Evolutionary conservation across 2,113 vertebrate species (phyloP), one percentile per base, ranked within the genome.

Genomic region (Dunckerocampus dactyliophorus): DNA sequence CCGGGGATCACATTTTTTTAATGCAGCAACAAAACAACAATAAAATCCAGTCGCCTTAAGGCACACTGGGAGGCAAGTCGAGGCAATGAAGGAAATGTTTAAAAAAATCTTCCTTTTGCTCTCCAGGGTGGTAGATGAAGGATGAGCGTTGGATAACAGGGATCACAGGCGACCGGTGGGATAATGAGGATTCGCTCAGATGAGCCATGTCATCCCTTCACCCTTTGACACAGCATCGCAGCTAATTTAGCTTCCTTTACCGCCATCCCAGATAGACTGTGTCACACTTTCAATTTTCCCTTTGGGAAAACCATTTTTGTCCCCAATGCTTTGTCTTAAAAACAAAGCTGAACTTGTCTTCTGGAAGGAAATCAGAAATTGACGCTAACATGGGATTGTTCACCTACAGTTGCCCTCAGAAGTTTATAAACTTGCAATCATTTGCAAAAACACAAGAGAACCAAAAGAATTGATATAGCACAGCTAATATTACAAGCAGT

Each of bases 61-160:
- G 52, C 53, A 59, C 43, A 46, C 70, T 70, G 71, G 49, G 50
- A 71, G 63, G 50, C 65, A 81, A 31, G 24, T 59, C 62, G 56
- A 14, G 75, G 73, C 67, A 82, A 77, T 79, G 79, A 79, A 76
- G 56, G 54, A 81, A 77, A 81, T 79, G 61, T 58, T 37, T 13
- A 43, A 59, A 65, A 71, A 66, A 58, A 57, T 71, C 72, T 69
- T 72, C 49, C 58, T 67, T 65, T 61, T 34, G 21, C 45, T 78
- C 72, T 66, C 77, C 20, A 22, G 65, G 65, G 72, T 68, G 63
- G 65, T 7, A 61, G 68, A 71, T 74, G 74, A 85, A 61, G 1
- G 62, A 78, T 77, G 71, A 81, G 50, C 62, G 61, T 69, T 71
- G 67, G 59, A 82, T 80, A 81, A 84, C 72, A 71, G 75, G 59